These are phyloP conservation scores for Imbricaverruca yamaguchii DNA, from an alignment of 2,888 invertebrate genomes.

Conservation along the genomic window DNA sequence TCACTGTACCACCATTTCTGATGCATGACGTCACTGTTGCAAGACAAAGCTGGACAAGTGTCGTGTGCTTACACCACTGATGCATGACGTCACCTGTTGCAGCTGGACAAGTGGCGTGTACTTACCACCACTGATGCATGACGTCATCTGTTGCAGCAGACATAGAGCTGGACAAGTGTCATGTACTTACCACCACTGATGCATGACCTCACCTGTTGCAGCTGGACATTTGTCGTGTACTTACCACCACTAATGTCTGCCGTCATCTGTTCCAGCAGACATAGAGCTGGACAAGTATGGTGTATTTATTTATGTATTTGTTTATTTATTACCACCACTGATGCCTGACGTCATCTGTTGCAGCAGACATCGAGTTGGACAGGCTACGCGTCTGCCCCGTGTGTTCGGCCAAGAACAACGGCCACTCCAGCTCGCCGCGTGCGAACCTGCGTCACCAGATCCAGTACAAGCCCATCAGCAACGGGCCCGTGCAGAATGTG, in stretches of 20 bases:
- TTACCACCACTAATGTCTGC: no score
- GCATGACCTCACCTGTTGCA: no score
- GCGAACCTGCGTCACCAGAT: not conserved
- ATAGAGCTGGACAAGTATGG: constrained; percentile 14
- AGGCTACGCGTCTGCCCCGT: not conserved
- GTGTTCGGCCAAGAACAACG: constrained; percentile 1
- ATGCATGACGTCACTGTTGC: not conserved
- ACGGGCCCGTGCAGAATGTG: constrained; percentile 30
- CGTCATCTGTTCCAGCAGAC: constrained; percentile 2
- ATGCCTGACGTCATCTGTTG: not conserved
- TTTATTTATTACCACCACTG: no score
- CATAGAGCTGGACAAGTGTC: not conserved
- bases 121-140: no score
- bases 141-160: not conserved
- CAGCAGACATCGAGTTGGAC: constrained; percentile 15
- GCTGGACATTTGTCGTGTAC: no score
- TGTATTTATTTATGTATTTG: no score
- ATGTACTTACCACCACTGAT: not conserved
- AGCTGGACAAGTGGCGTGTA: no score
- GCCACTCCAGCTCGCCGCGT: not conserved
- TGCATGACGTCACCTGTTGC: no score
- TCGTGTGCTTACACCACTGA: not conserved
- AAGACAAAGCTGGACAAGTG: no score
- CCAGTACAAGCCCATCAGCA: constrained; percentile 21
- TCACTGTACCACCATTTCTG: no score